phyloP scores from a whole-genome alignment of 1,140 invertebrate genomes.

The Planococcus citri region DNA sequence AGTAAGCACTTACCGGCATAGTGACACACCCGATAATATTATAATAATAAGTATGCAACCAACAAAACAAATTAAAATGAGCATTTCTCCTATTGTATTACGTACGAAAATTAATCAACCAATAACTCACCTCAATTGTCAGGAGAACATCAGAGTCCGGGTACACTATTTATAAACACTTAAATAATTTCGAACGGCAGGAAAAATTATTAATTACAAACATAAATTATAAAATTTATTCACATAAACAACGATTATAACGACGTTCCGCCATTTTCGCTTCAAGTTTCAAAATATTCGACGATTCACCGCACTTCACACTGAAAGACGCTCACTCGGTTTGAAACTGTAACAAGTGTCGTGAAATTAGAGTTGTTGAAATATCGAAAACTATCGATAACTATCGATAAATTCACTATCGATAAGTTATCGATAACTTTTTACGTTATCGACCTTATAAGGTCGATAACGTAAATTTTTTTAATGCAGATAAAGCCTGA shows the following conservation, averaged over 20 bases:
- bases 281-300: slow-evolving; percentile 3
- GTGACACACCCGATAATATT: slow-evolving; percentile 6
- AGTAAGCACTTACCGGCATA: not conserved
- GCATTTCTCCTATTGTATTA: too few relatives aligned
- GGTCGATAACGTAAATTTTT: too few relatives aligned
- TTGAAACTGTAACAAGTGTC: slow-evolving; percentile 2
- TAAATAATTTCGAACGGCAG: not conserved
- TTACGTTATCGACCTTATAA: too few relatives aligned
- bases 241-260: not conserved
- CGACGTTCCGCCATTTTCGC: slow-evolving; percentile 5
- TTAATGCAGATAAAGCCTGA: too few relatives aligned
- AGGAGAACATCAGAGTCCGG: not conserved
- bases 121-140: not conserved
- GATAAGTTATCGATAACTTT: too few relatives aligned
- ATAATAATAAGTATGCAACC: not conserved
- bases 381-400: too few relatives aligned
- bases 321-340: not conserved
- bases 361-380: too few relatives aligned
- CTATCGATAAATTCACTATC: too few relatives aligned
- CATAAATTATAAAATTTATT: slow-evolving; percentile 1
- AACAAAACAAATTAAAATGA: not conserved
- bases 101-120: not conserved
- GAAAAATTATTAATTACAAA: not conserved
- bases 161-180: slow-evolving; percentile 2
- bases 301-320: not conserved